phyloP scores from a whole-genome alignment of 1,140 invertebrate genomes.

The Hypsibius dujardini region DNA sequence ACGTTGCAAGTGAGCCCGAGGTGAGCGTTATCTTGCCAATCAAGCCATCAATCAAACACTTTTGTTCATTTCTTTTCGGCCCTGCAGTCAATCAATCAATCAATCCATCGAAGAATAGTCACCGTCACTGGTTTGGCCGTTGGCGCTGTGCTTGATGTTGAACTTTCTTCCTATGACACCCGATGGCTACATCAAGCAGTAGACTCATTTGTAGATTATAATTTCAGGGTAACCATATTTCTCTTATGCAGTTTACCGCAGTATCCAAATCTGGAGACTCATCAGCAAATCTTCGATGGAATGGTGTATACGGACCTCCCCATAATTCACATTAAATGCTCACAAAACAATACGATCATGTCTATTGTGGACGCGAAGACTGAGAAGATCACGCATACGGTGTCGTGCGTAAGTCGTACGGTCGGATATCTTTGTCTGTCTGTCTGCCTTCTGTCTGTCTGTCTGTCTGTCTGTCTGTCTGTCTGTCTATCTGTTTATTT shows the following conservation, averaged over 20 bases:
- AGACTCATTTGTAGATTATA: neutral
- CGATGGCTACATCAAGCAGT: neutral
- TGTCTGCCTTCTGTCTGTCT: too few species aligned
- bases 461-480: too few species aligned
- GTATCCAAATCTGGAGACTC: conserved; percentile 25
- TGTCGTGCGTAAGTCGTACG: neutral
- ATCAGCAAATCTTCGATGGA: conserved; percentile 50
- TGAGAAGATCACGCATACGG: neutral
- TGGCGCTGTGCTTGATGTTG: too few species aligned
- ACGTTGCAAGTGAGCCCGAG: neutral
- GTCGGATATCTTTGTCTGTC: neutral
- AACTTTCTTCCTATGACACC: too few species aligned
- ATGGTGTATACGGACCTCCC: conserved; percentile 57
- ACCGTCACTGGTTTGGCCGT: too few species aligned
- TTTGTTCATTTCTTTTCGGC: neutral
- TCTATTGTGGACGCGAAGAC: conserved; percentile 44
- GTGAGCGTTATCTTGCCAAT: neutral
- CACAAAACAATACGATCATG: conserved; percentile 71
- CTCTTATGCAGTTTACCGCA: conserved; percentile 13
- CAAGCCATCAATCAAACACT: neutral
- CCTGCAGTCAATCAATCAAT: neutral
- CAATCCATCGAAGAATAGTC: neutral
- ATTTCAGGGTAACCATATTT: neutral
- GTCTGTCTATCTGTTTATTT: too few species aligned
- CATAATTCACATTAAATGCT: conserved; percentile 57